phyloP scores from a whole-genome alignment of 2,888 invertebrate species.

The Ashinkailepas kermadecensis region DNA sequence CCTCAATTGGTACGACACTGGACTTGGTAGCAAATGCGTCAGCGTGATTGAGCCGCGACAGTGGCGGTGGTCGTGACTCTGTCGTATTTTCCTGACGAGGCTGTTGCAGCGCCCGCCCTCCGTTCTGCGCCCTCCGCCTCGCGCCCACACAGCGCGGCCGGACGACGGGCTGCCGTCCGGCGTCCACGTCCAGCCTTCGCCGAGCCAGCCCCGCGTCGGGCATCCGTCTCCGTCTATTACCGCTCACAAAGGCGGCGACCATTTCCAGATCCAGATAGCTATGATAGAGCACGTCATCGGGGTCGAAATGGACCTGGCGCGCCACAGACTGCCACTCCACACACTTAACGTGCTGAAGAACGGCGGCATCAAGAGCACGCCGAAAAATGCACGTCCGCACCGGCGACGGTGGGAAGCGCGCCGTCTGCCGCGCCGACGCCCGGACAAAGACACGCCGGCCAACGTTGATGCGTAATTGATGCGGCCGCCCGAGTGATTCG shows the following conservation, averaged over 20 bases:
- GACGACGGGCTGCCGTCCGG: too few species aligned
- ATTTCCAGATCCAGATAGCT: constrained; percentile 18
- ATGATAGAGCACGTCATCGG: constrained; percentile 7
- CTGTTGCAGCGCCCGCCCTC: too few species aligned
- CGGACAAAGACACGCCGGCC: background rate
- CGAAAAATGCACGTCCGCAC: background rate
- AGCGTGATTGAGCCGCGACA: too few species aligned
- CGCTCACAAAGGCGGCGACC: constrained; percentile 4
- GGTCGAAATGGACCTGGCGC: background rate
- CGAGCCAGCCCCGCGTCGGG: background rate
- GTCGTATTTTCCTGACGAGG: too few species aligned
- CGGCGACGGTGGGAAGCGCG: background rate
- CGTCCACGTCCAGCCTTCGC: too few species aligned
- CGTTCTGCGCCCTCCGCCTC: too few species aligned
- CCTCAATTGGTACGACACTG: too few species aligned
- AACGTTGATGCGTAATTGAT: background rate
- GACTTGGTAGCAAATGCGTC: too few species aligned
- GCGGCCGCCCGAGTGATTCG: background rate
- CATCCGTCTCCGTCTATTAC: constrained; percentile 20
- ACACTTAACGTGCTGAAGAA: background rate
- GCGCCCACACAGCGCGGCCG: too few species aligned
- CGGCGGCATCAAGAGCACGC: background rate
- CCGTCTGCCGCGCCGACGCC: background rate
- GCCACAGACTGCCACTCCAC: background rate
- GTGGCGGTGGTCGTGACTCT: too few species aligned